Evolutionary conservation across 2,888 invertebrate species (phyloP).

Genomic region (Pollenia griseotomentosa): DNA sequence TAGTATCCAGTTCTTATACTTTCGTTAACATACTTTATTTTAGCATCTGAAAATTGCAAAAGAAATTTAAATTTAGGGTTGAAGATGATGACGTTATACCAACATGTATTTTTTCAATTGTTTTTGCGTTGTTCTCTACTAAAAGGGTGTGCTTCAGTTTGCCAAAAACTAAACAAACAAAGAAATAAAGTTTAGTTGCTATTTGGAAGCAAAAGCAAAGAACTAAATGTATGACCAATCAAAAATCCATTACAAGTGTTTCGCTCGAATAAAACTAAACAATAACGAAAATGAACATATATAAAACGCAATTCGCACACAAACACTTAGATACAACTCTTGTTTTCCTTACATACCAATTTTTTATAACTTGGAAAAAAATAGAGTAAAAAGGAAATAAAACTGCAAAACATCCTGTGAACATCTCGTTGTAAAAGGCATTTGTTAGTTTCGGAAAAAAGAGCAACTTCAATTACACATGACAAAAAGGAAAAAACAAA

Average conservation of each 20-base stretch:
- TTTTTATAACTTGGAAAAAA: constrained; percentile 13
- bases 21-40: constrained; percentile 9
- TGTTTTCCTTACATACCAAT: neutral
- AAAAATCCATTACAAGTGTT: constrained; percentile 84
- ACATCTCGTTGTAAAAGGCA: constrained; percentile 54
- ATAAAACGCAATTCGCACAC: constrained; percentile 10
- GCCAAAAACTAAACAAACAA: constrained; percentile 74
- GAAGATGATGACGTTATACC: constrained; percentile 41
- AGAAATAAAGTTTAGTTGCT: constrained; percentile 71
- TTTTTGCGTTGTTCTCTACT: constrained; percentile 44
- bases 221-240: constrained; percentile 80
- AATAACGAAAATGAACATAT: constrained; percentile 68
- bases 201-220: constrained; percentile 64
- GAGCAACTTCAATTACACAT: constrained; percentile 29
- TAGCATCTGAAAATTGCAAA: constrained; percentile 39
- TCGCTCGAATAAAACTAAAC: constrained; percentile 81
- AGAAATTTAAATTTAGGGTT: constrained; percentile 30
- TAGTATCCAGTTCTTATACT: no score
- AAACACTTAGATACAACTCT: neutral
- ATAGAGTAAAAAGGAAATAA: constrained; percentile 51
- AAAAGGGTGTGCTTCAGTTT: constrained; percentile 68
- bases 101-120: constrained; percentile 19
- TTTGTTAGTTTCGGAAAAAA: constrained; percentile 39
- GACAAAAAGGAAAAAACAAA: neutral
- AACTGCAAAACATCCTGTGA: constrained; percentile 71